These are phyloP conservation scores for Antheraea yamamai DNA, from an alignment of 2,888 invertebrate species.

Conservation along the genomic window DNA sequence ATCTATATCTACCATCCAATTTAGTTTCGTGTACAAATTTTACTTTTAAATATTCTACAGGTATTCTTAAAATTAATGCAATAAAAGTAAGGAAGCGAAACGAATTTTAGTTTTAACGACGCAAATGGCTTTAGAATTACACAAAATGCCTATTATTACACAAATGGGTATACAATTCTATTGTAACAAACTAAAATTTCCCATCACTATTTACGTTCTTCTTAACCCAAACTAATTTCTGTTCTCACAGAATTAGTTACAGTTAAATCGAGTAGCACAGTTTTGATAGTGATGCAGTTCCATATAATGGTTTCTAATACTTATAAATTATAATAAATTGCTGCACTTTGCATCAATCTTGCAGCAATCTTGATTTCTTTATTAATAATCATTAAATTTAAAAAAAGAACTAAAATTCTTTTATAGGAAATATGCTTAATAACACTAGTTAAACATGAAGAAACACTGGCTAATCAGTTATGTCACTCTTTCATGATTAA, in stretches of 20 bases:
- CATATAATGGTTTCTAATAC: not conserved
- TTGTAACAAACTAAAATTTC: constrained; percentile 10
- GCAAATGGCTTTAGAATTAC: constrained; percentile 51
- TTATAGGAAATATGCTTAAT: not conserved
- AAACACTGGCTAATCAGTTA: not conserved
- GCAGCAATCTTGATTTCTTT: not conserved
- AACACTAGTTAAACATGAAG: not conserved
- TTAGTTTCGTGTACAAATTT: not conserved
- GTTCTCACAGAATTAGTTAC: constrained; percentile 26
- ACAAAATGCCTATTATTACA: constrained; percentile 14
- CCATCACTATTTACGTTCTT: constrained; percentile 1
- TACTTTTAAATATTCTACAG: not conserved
- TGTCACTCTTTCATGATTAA: not conserved
- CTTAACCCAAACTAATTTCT: not conserved
- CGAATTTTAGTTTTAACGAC: constrained; percentile 38
- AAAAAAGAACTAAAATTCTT: not conserved
- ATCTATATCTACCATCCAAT: not conserved
- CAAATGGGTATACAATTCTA: constrained; percentile 1
- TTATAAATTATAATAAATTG: not conserved
- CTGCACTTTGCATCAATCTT: not conserved
- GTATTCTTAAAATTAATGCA: constrained; percentile 34
- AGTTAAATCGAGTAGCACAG: constrained; percentile 24
- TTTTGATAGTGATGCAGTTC: not conserved
- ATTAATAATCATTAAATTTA: not conserved
- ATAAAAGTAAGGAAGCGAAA: constrained; percentile 45